A percentile compares a stretch with the other conserved stretches of the same genome.
These are phyloP conservation scores for Scrobipalpa atriplicella DNA, from an alignment of 2,888 invertebrate genomes.

Conservation along the genomic window DNA sequence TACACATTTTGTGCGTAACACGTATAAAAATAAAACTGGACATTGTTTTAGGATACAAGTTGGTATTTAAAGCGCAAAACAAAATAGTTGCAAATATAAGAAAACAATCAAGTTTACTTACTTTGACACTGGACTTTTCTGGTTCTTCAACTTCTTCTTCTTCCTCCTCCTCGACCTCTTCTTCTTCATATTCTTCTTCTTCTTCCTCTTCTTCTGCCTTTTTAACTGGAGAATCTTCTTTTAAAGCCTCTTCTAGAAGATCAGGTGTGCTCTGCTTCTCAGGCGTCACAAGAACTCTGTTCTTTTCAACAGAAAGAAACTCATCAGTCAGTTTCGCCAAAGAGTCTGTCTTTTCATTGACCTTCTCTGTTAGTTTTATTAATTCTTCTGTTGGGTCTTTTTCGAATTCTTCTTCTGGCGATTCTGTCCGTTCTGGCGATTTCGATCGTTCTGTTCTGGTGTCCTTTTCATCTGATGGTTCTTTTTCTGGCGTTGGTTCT, in stretches of 20 bases:
- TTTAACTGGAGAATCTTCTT: constrained; percentile 46
- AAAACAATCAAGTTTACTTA: no score
- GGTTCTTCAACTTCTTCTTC: constrained; percentile 38
- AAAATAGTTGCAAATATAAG: neutral
- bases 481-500: constrained; percentile 38
- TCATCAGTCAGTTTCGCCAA: constrained; percentile 52
- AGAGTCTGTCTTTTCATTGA: constrained; percentile 52
- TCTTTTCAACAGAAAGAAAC: constrained; percentile 56
- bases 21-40: neutral
- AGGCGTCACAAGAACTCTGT: constrained; percentile 39
- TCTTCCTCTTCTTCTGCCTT: constrained; percentile 33
- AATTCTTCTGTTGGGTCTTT: constrained; percentile 37
- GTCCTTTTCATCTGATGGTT: constrained; percentile 34
- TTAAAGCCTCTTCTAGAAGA: constrained; percentile 67
- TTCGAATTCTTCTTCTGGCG: constrained; percentile 28
- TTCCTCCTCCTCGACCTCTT: constrained; percentile 46
- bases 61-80: neutral
- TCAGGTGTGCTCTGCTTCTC: constrained; percentile 63
- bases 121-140: constrained; percentile 72
- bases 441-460: constrained; percentile 31
- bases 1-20: neutral
- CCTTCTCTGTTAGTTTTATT: constrained; percentile 47
- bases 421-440: constrained; percentile 31
- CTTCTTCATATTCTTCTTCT: constrained; percentile 43
- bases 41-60: neutral